These are phyloP conservation scores for Varecia variegata DNA, from an alignment of 2,797 vertebrate species.

Conservation along the genomic window DNA sequence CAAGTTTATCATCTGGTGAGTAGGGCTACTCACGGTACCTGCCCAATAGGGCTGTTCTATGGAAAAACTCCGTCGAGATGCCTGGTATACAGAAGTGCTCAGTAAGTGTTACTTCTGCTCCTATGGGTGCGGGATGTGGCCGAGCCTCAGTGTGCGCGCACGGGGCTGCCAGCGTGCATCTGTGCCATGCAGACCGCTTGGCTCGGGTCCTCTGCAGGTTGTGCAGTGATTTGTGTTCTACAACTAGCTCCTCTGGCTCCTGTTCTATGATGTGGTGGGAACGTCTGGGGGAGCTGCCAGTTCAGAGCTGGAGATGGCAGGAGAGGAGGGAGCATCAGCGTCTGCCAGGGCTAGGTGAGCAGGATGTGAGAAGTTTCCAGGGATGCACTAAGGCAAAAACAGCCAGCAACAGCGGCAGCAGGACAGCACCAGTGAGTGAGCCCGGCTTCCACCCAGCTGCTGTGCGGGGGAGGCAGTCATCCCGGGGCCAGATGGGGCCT, in stretches of 20 bases:
- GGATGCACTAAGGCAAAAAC: neutral
- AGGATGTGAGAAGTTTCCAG: neutral
- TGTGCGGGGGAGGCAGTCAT: neutral
- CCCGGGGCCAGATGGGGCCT: neutral
- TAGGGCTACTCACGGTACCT: neutral
- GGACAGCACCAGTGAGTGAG: neutral
- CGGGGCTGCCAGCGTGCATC: fast-evolving
- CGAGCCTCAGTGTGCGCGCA: no score
- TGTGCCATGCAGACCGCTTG: neutral
- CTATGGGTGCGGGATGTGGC: neutral
- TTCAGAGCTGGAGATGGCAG: neutral
- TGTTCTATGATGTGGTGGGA: neutral
- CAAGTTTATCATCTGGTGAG: neutral
- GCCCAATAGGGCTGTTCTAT: neutral
- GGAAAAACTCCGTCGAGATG: neutral
- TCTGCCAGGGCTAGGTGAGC: neutral
- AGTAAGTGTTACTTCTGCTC: neutral
- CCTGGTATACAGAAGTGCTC: neutral
- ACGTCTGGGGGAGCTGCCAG: no score
- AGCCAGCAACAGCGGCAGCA: neutral
- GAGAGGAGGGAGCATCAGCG: neutral
- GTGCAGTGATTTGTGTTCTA: neutral
- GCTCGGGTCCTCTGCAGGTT: neutral
- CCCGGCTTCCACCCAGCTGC: neutral
- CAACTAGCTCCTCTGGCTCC: neutral